Conservation (phyloP, 2,888 invertebrate species). For the Malthinus seriepunctatus region DNA sequence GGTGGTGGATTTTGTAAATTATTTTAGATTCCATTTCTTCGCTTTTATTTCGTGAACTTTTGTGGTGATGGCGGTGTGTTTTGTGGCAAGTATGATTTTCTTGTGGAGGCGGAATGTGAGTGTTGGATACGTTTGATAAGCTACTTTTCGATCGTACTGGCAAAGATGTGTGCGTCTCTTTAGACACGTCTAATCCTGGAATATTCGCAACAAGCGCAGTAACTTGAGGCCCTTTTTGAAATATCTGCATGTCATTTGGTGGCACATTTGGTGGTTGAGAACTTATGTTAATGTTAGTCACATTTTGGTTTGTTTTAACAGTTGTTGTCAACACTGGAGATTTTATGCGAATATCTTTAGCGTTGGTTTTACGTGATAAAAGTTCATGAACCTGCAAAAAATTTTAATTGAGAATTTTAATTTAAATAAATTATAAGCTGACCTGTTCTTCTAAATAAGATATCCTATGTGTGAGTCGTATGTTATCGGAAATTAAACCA, state of each 20-base stretch:
- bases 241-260: slow-evolving; percentile 56
- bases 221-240: slow-evolving; percentile 80
- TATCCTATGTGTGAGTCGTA: slow-evolving; percentile 83
- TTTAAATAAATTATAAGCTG: slow-evolving; percentile 37
- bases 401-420: slow-evolving; percentile 5
- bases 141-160: slow-evolving; percentile 58
- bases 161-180: slow-evolving; percentile 48
- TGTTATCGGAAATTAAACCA: slow-evolving; percentile 74
- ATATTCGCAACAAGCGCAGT: slow-evolving; percentile 72
- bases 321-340: slow-evolving; percentile 54
- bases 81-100: slow-evolving; percentile 43
- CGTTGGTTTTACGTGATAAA: slow-evolving; percentile 53
- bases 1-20: slow-evolving; percentile 53
- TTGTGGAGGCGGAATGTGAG: slow-evolving; percentile 53
- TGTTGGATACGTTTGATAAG: slow-evolving; percentile 60
- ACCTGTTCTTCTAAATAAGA: slow-evolving; percentile 90
- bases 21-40: slow-evolving; percentile 33
- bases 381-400: slow-evolving; percentile 53
- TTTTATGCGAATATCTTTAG: slow-evolving; percentile 43
- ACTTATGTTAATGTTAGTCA: slow-evolving; percentile 73
- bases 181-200: slow-evolving; percentile 59
- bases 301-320: slow-evolving; percentile 65
- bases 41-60: slow-evolving; percentile 52
- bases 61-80: slow-evolving; percentile 43
- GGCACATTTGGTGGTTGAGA: slow-evolving; percentile 54